A percentile compares a stretch with the other conserved stretches of the same genome.
These are phyloP conservation scores for Alviniconcha strummeri DNA, from an alignment of 2,888 invertebrate species.

Conservation along the genomic window DNA sequence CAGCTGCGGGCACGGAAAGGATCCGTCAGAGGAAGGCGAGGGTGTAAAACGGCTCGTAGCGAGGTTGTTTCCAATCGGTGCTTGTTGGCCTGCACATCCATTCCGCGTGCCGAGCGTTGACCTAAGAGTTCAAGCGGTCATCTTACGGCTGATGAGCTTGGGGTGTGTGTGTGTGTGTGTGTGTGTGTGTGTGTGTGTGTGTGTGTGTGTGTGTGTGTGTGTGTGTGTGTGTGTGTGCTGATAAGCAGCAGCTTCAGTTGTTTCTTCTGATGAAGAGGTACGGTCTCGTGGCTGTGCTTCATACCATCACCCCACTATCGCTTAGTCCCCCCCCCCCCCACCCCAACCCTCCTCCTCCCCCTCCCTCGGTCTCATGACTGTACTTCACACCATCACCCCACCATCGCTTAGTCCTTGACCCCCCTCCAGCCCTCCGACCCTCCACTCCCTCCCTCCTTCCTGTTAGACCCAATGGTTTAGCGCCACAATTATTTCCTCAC, in stretches of 20 bases:
- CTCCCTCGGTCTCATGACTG: not conserved
- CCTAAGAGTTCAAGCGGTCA: not conserved
- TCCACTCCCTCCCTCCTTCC: no score
- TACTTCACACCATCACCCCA: not conserved
- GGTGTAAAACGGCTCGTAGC: not conserved
- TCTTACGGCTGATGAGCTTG: not conserved
- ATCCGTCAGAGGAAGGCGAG: constrained; percentile 6
- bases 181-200: constrained; percentile 13
- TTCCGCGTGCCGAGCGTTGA: not conserved
- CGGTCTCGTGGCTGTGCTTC: not conserved
- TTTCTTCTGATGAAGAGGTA: not conserved
- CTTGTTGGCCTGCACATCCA: not conserved
- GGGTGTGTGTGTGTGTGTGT: constrained; percentile 1
- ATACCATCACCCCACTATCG: not conserved
- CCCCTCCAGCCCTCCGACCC: no score
- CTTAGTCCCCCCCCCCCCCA: not conserved
- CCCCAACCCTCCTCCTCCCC: not conserved
- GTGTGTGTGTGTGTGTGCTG: constrained; percentile 7
- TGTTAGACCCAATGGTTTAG: not conserved
- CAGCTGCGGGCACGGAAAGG: not conserved
- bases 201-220: constrained; percentile 10
- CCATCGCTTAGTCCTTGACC: no score
- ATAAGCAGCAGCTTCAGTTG: not conserved
- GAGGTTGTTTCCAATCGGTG: not conserved
- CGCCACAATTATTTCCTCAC: not conserved